Evolutionary conservation across 2,113 vertebrate species (phyloP).

Genomic region (Cyanistes caeruleus): DNA sequence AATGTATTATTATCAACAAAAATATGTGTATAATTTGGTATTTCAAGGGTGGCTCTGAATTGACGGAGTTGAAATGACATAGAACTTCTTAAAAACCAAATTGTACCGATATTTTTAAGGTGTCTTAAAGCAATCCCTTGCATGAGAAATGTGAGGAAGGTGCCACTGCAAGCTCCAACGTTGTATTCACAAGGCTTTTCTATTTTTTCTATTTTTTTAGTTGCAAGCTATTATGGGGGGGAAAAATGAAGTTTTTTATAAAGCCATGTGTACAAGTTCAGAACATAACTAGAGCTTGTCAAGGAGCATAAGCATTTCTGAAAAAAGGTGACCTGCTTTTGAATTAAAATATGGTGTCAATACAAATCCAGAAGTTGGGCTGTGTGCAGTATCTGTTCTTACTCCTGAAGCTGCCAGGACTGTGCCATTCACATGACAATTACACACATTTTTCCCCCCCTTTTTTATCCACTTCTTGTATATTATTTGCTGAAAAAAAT

Average conservation of each 20-base stretch:
- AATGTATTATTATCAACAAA: neutral
- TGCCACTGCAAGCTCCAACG: neutral
- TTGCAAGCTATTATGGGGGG: neutral
- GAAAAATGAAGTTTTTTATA: neutral
- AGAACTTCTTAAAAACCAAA: neutral
- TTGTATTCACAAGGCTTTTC: neutral
- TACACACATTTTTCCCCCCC: neutral
- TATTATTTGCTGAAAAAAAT: neutral
- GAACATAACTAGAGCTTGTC: neutral
- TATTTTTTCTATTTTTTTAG: neutral
- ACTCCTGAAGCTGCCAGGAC: neutral
- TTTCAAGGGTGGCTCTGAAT: neutral
- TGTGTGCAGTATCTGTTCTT: neutral
- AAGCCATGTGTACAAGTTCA: neutral
- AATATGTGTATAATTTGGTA: neutral
- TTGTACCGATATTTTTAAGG: neutral
- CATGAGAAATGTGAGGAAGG: neutral
- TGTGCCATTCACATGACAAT: neutral
- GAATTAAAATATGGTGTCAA: neutral
- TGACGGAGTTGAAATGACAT: fast-evolving
- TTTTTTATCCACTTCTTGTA: neutral
- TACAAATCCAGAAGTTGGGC: neutral
- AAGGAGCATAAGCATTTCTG: neutral
- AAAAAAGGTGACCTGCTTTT: neutral
- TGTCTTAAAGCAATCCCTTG: neutral